Percentiles rank a stretch among this genome's conserved stretches.
Conservation (phyloP, 1,140 invertebrate species). For the Pentalonia nigronervosa region DNA sequence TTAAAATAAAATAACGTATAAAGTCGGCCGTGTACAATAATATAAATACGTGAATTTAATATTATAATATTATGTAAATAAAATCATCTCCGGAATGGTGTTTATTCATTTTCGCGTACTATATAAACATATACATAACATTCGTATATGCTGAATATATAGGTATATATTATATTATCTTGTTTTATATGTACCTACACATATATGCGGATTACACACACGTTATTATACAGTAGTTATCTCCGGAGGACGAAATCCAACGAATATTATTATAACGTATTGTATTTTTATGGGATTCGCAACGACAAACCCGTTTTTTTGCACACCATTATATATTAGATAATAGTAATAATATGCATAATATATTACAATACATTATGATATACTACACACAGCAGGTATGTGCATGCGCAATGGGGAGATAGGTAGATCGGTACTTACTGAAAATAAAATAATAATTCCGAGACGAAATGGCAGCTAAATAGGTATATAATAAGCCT, state of each 20-base stretch:
- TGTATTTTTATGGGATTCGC: not conserved
- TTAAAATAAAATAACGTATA: not conserved
- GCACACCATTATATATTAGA: not conserved
- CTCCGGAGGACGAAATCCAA: not conserved
- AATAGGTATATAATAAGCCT: not conserved
- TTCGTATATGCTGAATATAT: not conserved
- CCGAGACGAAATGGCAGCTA: no score
- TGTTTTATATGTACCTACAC: not conserved
- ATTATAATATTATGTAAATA: slow-evolving; percentile 6
- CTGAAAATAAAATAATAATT: not conserved
- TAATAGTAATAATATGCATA: not conserved
- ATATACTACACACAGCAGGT: not conserved
- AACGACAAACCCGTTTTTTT: slow-evolving; percentile 12
- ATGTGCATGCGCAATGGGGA: not conserved
- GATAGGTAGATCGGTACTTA: no score
- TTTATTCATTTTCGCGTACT: not conserved
- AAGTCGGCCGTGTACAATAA: not conserved
- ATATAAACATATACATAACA: not conserved
- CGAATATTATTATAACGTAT: not conserved
- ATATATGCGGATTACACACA: not conserved
- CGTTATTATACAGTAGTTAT: not conserved
- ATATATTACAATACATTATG: not conserved
- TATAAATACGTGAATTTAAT: not conserved
- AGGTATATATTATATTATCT: slow-evolving; percentile 31
- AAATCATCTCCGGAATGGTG: not conserved